Evolutionary conservation across 2,797 vertebrate species (phyloP), one percentile per base, ranked within the genome.

Genomic region (Garrulus glandarius): DNA sequence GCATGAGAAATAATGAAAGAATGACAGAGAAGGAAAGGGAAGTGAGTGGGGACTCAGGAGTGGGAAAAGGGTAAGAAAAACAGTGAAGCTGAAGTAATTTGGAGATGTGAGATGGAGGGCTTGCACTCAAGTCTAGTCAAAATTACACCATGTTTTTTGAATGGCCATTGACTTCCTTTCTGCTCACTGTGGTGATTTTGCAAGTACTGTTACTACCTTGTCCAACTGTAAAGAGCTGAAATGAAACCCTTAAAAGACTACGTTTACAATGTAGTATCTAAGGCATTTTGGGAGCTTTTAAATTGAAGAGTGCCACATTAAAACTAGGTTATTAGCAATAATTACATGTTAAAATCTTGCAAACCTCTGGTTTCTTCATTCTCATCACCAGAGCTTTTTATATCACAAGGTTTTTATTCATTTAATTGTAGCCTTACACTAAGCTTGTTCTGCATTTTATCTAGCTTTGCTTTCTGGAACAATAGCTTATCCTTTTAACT

Each of bases 401-500:
- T 95, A 94, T 69, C 36, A 10, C 61, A 84, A 93, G n/a, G 32
- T 47, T 90, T 93, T 96, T 94, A 79, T 88, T 69, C 30, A 61
- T 81, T 92, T 95, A 96, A 95, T 96, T 95, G 76, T 84, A 95
- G 55, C 87, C 77, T 96, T 94, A 79, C 29, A n/a, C 69, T 75
- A 94, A 92, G 88, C 55, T 88, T 59, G 32, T 81, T 61, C 85
- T 82, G 61, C 34, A 34, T 88, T 93, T 88, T 67, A 46, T 61
- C 76, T 84, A 47, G 61, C 75, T 90, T 83, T 11, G 1, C 30
- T 71, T 83, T 78, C 90, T 92, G 77, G 59, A 94, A 96, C 90
- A 97, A 95, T 88, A 95, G 76, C 55, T 92, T 84, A 78, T 86
- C 50, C 80, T 94, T 94, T 93, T 70, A 83, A 39, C 80, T 75